Evolutionary conservation across 2,888 invertebrate genomes (phyloP).

Genomic region (Apodemia mormo): DNA sequence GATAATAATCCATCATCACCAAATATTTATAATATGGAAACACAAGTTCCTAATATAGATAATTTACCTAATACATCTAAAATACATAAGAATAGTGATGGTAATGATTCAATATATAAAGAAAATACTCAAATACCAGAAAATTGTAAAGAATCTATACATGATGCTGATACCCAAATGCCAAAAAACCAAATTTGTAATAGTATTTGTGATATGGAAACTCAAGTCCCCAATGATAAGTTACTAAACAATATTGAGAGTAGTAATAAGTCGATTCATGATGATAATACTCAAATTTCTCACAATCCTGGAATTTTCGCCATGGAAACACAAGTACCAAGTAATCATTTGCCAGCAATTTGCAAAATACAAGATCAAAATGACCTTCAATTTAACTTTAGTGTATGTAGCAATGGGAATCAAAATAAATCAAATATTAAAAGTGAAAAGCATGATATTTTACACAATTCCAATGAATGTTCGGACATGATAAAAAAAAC

Average conservation of each 20-base stretch:
- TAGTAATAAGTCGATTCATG: constrained; percentile 48
- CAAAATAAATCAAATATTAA: constrained; percentile 45
- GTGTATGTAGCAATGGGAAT: constrained; percentile 52
- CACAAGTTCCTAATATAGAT: constrained; percentile 50
- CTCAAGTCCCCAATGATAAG: constrained; percentile 38
- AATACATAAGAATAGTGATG: constrained; percentile 39
- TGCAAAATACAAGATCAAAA: constrained; percentile 52
- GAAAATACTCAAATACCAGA: constrained; percentile 26
- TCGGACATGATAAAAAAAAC: constrained; percentile 28
- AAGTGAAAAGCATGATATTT: constrained; percentile 20
- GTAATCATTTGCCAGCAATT: constrained; percentile 49
- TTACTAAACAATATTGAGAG: constrained; percentile 20
- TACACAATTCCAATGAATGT: constrained; percentile 16
- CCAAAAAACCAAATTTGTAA: neutral
- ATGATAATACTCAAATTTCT: constrained; percentile 48
- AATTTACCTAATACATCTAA: constrained; percentile 47
- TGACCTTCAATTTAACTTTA: constrained; percentile 55
- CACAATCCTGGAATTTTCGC: constrained; percentile 32
- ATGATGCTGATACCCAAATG: constrained; percentile 40
- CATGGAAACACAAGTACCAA: constrained; percentile 42
- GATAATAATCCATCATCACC: constrained; percentile 27
- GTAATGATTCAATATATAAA: neutral
- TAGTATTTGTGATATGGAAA: constrained; percentile 22
- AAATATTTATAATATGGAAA: constrained; percentile 52
- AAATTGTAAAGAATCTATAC: constrained; percentile 48